Percentiles rank a stretch among this genome's conserved stretches.
These are phyloP conservation scores for Cuniculus paca DNA, from an alignment of 2,797 vertebrate genomes.

Conservation along the genomic window DNA sequence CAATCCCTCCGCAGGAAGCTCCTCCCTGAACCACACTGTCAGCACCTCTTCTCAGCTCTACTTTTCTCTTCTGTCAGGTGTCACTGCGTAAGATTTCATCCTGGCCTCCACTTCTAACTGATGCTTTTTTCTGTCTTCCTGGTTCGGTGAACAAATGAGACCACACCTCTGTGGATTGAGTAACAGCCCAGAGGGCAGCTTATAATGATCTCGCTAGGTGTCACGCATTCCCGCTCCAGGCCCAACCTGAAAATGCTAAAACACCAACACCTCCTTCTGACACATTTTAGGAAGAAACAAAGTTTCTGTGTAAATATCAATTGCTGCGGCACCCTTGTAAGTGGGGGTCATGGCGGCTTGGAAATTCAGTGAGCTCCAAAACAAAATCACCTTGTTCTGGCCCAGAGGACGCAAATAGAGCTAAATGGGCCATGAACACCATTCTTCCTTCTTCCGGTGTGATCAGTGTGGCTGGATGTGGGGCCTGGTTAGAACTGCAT, in stretches of 20 bases:
- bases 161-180: background rate
- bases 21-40: background rate
- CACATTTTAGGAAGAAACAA: conserved; percentile 27
- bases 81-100: conserved; percentile 33
- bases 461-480: background rate
- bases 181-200: conserved; percentile 63
- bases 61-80: background rate
- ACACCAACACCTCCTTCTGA: conserved; percentile 29
- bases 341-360: background rate
- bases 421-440: background rate
- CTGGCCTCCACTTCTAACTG: background rate
- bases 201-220: conserved; percentile 60
- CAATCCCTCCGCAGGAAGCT: background rate
- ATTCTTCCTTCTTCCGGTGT: background rate
- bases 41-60: conserved; percentile 4
- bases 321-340: background rate
- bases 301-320: background rate
- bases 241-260: conserved; percentile 56
- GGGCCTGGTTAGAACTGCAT: background rate
- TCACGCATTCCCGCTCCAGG: conserved; percentile 46
- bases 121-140: conserved; percentile 8
- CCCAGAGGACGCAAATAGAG: background rate
- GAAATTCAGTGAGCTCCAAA: background rate
- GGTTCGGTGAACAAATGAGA: background rate
- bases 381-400: conserved; percentile 18